These are phyloP conservation scores for Helogale parvula DNA, from an alignment of 2,113 vertebrate species.

Conservation along the genomic window DNA sequence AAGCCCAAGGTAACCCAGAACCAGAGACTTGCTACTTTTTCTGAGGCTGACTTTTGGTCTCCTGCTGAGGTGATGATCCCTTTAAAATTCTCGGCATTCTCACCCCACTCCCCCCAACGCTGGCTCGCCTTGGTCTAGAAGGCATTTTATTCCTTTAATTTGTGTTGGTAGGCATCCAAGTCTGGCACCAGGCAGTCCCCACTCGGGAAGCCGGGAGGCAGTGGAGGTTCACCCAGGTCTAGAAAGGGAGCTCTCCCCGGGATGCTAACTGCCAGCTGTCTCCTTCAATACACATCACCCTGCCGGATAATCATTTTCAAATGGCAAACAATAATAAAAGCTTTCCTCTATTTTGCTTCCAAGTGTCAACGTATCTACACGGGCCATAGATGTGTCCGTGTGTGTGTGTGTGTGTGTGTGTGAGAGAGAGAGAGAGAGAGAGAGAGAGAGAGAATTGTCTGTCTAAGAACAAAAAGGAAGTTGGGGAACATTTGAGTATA, in stretches of 20 bases:
- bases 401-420: background rate
- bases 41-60: conserved; percentile 31
- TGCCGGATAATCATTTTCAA: conserved; percentile 63
- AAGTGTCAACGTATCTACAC: conserved; percentile 35
- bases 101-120: background rate
- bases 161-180: conserved; percentile 27
- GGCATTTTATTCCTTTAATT: conserved; percentile 53
- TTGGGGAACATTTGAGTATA: background rate
- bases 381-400: background rate
- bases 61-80: conserved; percentile 63
- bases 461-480: background rate
- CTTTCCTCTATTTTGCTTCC: conserved; percentile 66
- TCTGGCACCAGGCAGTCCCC: conserved; percentile 42
- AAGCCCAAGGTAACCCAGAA: background rate
- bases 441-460: too few species aligned
- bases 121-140: background rate
- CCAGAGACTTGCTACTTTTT: background rate
- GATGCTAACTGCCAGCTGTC: conserved; percentile 14
- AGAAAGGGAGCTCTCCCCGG: background rate
- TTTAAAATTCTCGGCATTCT: conserved; percentile 52
- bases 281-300: background rate
- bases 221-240: conserved; percentile 39
- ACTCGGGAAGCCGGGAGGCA: background rate
- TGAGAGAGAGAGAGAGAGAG: too few species aligned
- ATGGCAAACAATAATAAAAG: conserved; percentile 67